Percentiles rank a stretch among this genome's conserved stretches.
Evolutionary conservation across 1,140 invertebrate genomes (phyloP).

Genomic region (Diorhabda carinulata): DNA sequence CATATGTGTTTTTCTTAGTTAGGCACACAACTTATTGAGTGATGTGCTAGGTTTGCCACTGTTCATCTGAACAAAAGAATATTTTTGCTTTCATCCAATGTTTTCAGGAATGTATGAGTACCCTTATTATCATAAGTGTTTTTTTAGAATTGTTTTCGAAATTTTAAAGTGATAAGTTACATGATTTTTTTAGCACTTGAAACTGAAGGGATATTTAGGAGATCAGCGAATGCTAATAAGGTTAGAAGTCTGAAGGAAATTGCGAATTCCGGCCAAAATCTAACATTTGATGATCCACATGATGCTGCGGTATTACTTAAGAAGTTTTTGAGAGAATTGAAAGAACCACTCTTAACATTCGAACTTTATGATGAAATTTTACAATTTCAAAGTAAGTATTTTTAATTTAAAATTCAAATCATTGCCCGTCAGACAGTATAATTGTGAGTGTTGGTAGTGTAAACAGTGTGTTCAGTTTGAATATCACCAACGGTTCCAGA

Average conservation of each 20-base stretch:
- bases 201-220: constrained; percentile 91
- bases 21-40: too few relatives aligned
- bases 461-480: too few relatives aligned
- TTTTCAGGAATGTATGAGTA: too few relatives aligned
- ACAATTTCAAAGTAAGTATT: constrained; percentile 76
- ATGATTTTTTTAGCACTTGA: constrained; percentile 69
- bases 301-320: constrained; percentile 92
- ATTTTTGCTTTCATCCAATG: too few relatives aligned
- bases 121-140: too few relatives aligned
- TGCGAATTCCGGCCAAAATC: constrained; percentile 78
- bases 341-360: constrained; percentile 91
- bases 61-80: too few relatives aligned
- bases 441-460: too few relatives aligned
- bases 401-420: not conserved
- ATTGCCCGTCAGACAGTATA: too few relatives aligned
- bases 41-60: too few relatives aligned
- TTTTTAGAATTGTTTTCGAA: too few relatives aligned
- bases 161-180: constrained; percentile 3
- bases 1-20: too few relatives aligned
- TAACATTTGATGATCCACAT: constrained; percentile 84
- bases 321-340: constrained; percentile 88
- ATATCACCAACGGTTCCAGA: too few relatives aligned
- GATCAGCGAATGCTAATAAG: constrained; percentile 79
- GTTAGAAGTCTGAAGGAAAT: constrained; percentile 81
- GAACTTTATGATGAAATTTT: constrained; percentile 93